Conservation (phyloP, 2,797 vertebrate genomes). For the Pitangus sulphuratus region DNA sequence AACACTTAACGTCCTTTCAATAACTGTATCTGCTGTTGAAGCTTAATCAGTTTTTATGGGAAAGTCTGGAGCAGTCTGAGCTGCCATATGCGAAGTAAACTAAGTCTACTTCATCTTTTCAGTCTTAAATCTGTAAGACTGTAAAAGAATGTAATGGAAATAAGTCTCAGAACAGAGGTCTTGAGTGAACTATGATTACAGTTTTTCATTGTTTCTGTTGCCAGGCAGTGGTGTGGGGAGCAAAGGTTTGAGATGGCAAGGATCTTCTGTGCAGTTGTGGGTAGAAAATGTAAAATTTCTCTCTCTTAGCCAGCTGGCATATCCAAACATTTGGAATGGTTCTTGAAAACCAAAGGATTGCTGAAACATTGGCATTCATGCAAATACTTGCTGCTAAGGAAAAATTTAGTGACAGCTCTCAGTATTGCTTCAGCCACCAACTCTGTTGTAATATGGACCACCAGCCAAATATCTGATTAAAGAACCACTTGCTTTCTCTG, state of each 20-base stretch:
- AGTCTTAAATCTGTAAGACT: not conserved
- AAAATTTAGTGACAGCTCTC: not conserved
- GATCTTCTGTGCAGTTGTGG: not conserved
- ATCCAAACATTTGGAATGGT: not conserved
- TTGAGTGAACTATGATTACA: not conserved
- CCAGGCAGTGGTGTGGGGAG: not conserved
- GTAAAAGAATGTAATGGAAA: not conserved
- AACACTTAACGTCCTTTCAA: not conserved
- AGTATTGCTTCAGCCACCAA: not conserved
- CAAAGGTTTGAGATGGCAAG: not conserved
- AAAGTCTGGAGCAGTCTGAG: not conserved
- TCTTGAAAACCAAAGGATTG: not conserved
- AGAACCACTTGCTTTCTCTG: slow-evolving; percentile 33
- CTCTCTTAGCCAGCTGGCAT: not conserved
- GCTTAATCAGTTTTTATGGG: not conserved
- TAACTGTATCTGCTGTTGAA: not conserved
- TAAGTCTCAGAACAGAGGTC: not conserved
- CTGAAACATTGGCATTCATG: not conserved
- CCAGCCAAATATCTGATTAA: slow-evolving; percentile 19
- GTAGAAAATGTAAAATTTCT: not conserved
- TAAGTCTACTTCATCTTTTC: not conserved
- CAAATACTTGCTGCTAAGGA: not conserved
- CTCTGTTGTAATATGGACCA: not conserved
- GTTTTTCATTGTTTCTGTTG: not conserved
- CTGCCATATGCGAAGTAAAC: not conserved